Base-by-base conservation (phyloP, 1,140 invertebrate species). In the Drosophila suzukii region DNA sequence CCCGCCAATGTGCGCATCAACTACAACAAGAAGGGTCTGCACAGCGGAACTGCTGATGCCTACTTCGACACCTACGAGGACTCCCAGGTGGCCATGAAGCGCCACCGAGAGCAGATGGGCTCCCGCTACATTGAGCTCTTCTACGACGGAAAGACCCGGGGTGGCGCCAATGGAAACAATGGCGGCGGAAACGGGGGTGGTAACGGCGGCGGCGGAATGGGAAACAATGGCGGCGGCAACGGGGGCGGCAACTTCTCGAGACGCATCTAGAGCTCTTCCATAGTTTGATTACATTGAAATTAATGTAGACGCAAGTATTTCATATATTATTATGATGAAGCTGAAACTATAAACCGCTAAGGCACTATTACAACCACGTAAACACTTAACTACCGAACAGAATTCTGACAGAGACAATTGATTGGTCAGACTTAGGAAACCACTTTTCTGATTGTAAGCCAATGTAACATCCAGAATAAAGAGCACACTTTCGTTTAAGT, bases 21-120 rank as follows among this genome's bases (percentile, higher is more conserved):
- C 43, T 92, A 90, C 58, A 92, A 92, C 59, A 91, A 92, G 17
- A 91, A 98, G 93, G 97, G 97, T 2, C 93, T 97, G 59, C 97
- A 97, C 13, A 97, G 96, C 93, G 98, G 98, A 12, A 98, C 98
- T 92, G 97, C 97, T 34, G 98, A 97, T 83, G 95, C 98, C 46
- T 95, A 97, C 92, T 95, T 98, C 91, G 95, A 95, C 39, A 94
- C 94, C 66, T 95, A 96, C 53, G 95, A 96, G 36, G 97, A 98
- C 92, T 94, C 97, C 20, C 94, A 96, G 61, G 93, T 94, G 74
- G 97, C 97, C 56, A 94, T 97, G 72, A 95, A 96, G 76, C 95
- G 96, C 85, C 95, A 98, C 86, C 95, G 96, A 88, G 95, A 97
- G 88, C 95, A 97, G 84, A 97, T 98, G 95, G 97, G 97, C 13